These are phyloP conservation scores for Tetrapedia diversipes DNA, from an alignment of 2,888 invertebrate species.

Conservation along the genomic window DNA sequence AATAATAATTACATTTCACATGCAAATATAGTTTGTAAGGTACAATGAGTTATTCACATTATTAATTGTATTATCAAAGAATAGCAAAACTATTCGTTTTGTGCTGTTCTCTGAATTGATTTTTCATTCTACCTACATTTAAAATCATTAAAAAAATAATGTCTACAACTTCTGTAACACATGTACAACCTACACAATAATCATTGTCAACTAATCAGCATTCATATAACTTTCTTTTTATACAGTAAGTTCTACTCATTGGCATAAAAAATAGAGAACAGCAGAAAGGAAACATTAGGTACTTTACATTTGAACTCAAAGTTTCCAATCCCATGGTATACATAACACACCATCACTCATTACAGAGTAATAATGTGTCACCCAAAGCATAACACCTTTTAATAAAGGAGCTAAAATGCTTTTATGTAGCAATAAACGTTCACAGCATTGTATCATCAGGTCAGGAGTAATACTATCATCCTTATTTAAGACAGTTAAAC, in stretches of 20 bases:
- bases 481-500: slow-evolving; percentile 90
- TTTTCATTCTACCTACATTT: background rate
- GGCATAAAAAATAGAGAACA: slow-evolving; percentile 13
- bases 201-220: slow-evolving; percentile 13
- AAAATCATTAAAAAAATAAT: slow-evolving; percentile 35
- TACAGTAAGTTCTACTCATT: background rate
- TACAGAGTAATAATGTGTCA: slow-evolving; percentile 96
- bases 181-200: slow-evolving; percentile 31
- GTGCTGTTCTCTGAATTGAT: background rate
- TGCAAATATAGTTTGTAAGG: slow-evolving; percentile 8
- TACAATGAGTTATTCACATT: slow-evolving; percentile 9
- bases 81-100: background rate
- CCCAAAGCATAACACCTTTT: slow-evolving; percentile 89
- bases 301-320: slow-evolving; percentile 73
- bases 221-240: slow-evolving; percentile 28
- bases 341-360: slow-evolving; percentile 95
- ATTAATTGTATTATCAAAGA: background rate
- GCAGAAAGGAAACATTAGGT: background rate
- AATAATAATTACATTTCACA: slow-evolving; percentile 1
- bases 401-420: slow-evolving; percentile 83
- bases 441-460: slow-evolving; percentile 94
- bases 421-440: slow-evolving; percentile 86
- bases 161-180: background rate
- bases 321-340: slow-evolving; percentile 96
- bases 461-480: slow-evolving; percentile 96